phyloP scores from a whole-genome alignment of 2,888 invertebrate genomes.

The Psococerastis gibbosa region DNA sequence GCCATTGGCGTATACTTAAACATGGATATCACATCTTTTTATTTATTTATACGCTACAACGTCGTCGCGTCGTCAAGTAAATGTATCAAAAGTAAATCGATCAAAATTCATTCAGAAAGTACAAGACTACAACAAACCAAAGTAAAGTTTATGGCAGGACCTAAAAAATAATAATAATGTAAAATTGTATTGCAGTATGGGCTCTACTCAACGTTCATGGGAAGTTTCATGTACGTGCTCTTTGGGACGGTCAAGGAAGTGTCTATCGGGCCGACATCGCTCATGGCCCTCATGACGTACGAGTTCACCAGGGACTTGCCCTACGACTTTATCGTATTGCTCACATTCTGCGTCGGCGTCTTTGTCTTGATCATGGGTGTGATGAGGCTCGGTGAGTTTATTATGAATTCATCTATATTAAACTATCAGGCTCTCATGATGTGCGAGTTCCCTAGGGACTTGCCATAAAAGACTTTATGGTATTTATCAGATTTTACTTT shows the following conservation, averaged over 20 bases:
- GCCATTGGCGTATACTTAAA: no score
- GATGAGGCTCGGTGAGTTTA: slow-evolving; percentile 48
- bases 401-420: neutral
- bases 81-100: no score
- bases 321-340: slow-evolving; percentile 49
- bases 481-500: no score
- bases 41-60: no score
- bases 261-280: slow-evolving; percentile 81
- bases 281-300: slow-evolving; percentile 72
- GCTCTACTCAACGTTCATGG: slow-evolving; percentile 78
- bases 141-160: no score
- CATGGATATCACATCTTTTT: no score
- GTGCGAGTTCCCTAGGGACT: no score
- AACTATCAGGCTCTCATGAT: neutral
- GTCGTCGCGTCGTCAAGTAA: no score
- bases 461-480: no score
- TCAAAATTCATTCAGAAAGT: no score
- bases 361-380: slow-evolving; percentile 64
- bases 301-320: slow-evolving; percentile 51
- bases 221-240: slow-evolving; percentile 68
- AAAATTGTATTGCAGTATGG: slow-evolving; percentile 42
- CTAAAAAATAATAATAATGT: no score
- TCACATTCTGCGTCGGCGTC: slow-evolving; percentile 58
- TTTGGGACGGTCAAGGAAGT: slow-evolving; percentile 78
- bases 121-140: no score